Evolutionary conservation across 2,888 invertebrate genomes (phyloP).

Genomic region (Amphipoea oculea): DNA sequence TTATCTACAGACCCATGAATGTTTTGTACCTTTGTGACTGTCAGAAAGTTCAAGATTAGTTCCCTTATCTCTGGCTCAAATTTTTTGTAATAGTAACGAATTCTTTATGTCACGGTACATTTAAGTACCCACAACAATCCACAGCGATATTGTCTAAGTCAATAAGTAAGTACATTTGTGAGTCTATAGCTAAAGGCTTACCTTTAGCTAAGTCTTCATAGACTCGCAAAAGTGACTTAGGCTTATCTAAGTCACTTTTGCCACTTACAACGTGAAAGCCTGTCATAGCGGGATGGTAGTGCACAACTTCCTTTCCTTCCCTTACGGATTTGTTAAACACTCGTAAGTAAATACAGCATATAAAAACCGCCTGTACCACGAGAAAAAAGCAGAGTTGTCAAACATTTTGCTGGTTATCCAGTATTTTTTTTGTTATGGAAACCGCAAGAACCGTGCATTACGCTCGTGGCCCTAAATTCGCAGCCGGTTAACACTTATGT

Average conservation of each 20-base stretch:
- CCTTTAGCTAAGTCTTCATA: too few species aligned
- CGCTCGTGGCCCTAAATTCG: neutral
- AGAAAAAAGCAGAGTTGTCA: neutral
- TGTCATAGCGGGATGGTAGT: neutral
- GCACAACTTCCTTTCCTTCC: neutral
- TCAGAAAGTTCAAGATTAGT: conserved; percentile 20
- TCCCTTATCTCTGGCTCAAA: neutral
- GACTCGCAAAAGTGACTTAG: too few species aligned
- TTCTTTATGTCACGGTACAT: neutral
- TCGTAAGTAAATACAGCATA: neutral
- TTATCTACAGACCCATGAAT: conserved; percentile 1
- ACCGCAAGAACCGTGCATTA: neutral
- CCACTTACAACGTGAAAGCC: neutral
- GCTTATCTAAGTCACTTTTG: neutral
- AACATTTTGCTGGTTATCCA: neutral
- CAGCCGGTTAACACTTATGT: neutral
- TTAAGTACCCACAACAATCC: neutral
- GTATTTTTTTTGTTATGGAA: neutral
- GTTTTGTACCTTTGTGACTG: conserved; percentile 7
- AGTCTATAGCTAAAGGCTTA: neutral
- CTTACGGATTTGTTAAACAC: neutral
- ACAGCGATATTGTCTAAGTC: neutral
- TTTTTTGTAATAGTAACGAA: neutral
- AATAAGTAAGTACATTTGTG: neutral
- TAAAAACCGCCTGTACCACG: neutral